Percentiles rank a stretch among this genome's conserved stretches.
phyloP scores from a whole-genome alignment of 2,113 vertebrate species.

The Hemibagrus wyckioides region DNA sequence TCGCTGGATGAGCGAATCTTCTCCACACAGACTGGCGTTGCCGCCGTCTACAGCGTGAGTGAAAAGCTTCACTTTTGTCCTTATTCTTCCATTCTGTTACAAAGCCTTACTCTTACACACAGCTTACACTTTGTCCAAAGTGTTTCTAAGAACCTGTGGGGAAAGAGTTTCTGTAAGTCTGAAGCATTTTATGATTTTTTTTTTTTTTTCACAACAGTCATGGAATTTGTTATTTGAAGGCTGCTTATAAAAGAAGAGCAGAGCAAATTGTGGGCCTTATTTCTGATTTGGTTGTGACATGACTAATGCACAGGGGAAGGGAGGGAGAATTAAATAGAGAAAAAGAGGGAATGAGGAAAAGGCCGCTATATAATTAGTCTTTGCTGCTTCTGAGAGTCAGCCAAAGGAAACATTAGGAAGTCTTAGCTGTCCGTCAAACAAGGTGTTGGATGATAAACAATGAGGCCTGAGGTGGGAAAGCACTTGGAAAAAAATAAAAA shows the following conservation, averaged over 20 bases:
- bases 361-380: not conserved
- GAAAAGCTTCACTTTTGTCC: not conserved
- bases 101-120: not conserved
- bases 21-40: conserved; percentile 70
- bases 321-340: not conserved
- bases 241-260: not conserved
- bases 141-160: not conserved
- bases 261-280: not conserved
- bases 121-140: not conserved
- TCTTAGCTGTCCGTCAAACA: not conserved
- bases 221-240: not conserved
- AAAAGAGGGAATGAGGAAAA: not conserved
- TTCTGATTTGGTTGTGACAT: not conserved
- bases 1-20: conserved; percentile 76
- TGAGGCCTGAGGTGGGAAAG: not conserved
- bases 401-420: not conserved
- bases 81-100: not conserved
- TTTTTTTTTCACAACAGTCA: not conserved
- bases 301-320: not conserved
- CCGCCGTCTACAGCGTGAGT: conserved; percentile 78
- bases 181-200: not conserved
- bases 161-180: not conserved
- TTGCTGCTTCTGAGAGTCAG: not conserved
- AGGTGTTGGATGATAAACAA: not conserved
- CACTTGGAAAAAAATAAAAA: too few species aligned